Percentiles rank a stretch among this genome's conserved stretches.
phyloP scores from a whole-genome alignment of 2,888 invertebrate species.

The Magallana nippona region DNA sequence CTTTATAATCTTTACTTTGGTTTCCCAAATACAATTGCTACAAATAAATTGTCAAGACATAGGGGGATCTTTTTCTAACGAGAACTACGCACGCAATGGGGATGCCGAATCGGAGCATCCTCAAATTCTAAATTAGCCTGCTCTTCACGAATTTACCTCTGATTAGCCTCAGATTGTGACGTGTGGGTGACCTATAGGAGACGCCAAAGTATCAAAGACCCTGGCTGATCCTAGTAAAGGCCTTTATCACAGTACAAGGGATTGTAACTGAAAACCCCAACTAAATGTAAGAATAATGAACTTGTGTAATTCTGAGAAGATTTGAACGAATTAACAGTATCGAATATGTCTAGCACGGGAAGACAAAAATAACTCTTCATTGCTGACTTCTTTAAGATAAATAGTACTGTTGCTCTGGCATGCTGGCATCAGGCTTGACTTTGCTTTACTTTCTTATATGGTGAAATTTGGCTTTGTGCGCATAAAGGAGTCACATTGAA shows the following conservation, averaged over 20 bases:
- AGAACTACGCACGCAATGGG: slow-evolving; percentile 1
- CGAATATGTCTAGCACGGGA: slow-evolving; percentile 24
- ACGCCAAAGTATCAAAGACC: not conserved
- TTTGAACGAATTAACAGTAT: slow-evolving; percentile 27
- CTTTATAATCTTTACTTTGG: slow-evolving; percentile 28
- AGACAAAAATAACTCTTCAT: slow-evolving; percentile 13
- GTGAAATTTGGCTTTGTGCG: slow-evolving; percentile 2
- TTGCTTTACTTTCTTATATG: slow-evolving; percentile 16
- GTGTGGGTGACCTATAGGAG: not conserved
- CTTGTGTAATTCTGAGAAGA: slow-evolving; percentile 29
- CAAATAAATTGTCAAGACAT: slow-evolving; percentile 21
- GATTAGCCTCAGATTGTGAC: not conserved
- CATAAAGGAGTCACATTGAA: slow-evolving; percentile 17
- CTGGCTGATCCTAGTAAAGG: not conserved
- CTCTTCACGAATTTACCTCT: not conserved
- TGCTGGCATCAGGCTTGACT: not conserved
- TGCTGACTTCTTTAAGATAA: slow-evolving; percentile 1
- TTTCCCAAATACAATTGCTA: slow-evolving; percentile 6
- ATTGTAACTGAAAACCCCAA: not conserved
- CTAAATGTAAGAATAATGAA: slow-evolving; percentile 10
- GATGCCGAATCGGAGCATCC: not conserved
- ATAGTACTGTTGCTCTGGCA: not conserved
- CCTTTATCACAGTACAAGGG: not conserved
- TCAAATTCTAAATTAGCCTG: slow-evolving; percentile 23
- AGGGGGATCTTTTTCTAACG: slow-evolving; percentile 6